Percentiles rank a stretch among this genome's conserved stretches.
These are phyloP conservation scores for Hymenochirus boettgeri DNA, from an alignment of 2,113 vertebrate genomes.

Conservation along the genomic window DNA sequence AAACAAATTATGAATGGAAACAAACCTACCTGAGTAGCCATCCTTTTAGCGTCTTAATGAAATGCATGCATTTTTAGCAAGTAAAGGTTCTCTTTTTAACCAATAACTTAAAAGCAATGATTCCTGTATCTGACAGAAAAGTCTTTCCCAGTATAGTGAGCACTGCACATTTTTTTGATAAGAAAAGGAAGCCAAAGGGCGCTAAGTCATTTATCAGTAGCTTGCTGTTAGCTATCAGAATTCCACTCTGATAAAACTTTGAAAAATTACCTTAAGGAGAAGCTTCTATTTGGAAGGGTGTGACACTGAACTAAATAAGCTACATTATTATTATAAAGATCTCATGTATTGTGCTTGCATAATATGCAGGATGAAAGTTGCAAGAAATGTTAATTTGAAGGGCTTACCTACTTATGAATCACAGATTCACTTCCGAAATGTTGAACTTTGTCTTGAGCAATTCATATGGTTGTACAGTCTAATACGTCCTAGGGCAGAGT, in stretches of 20 bases:
- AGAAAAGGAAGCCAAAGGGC: neutral
- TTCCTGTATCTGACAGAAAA: neutral
- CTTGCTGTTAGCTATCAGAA: neutral
- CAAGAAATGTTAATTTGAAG: too few species aligned
- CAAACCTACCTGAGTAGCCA: constrained; percentile 19
- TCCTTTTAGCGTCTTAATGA: neutral
- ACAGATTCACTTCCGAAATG: neutral
- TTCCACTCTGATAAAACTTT: too few species aligned
- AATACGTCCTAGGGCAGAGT: neutral
- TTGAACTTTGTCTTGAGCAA: constrained; percentile 18
- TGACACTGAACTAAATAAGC: too few species aligned
- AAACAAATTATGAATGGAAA: neutral
- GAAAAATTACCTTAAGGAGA: too few species aligned
- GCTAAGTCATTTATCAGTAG: neutral
- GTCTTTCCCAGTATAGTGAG: neutral
- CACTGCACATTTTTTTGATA: constrained; percentile 4
- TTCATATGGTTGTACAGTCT: neutral
- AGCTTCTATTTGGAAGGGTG: too few species aligned
- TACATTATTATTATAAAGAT: too few species aligned
- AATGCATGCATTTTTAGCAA: neutral
- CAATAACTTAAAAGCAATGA: neutral
- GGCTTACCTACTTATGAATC: too few species aligned
- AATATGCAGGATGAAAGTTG: too few species aligned
- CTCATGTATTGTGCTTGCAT: too few species aligned
- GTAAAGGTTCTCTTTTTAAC: neutral